Percentiles rank a stretch among this genome's conserved stretches.
Evolutionary conservation across 1,140 invertebrate genomes (phyloP).

Genomic region (Adelges cooleyi): DNA sequence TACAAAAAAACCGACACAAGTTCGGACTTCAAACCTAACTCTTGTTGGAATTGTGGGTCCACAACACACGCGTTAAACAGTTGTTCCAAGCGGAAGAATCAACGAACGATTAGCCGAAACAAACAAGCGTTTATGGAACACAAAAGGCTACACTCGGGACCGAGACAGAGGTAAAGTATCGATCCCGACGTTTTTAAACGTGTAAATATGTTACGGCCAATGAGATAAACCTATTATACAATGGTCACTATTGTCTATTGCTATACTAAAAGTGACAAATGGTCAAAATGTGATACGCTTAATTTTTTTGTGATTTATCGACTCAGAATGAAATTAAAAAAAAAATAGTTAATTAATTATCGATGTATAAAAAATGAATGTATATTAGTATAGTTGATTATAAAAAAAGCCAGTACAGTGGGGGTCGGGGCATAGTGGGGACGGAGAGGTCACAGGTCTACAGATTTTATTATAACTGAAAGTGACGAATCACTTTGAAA

Average conservation of each 20-base stretch:
- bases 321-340: too few species aligned
- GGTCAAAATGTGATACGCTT: too few species aligned
- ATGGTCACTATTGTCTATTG: not conserved
- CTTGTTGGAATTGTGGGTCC: slow-evolving; percentile 6
- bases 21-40: not conserved
- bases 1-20: not conserved
- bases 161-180: not conserved
- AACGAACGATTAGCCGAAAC: not conserved
- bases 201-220: not conserved
- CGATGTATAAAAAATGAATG: too few species aligned
- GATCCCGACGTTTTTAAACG: not conserved
- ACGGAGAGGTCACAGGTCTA: too few species aligned
- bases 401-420: too few species aligned
- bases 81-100: slow-evolving; percentile 2
- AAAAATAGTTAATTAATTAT: too few species aligned
- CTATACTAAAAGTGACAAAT: not conserved
- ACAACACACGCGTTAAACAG: not conserved
- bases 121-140: not conserved
- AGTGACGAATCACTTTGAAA: too few species aligned
- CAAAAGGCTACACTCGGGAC: not conserved
- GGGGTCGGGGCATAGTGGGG: too few species aligned
- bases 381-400: too few species aligned
- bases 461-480: too few species aligned
- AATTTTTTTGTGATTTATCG: too few species aligned
- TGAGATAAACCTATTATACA: not conserved